phyloP scores from a whole-genome alignment of 2,113 vertebrate genomes.

The Aspiorhynchus laticeps region DNA sequence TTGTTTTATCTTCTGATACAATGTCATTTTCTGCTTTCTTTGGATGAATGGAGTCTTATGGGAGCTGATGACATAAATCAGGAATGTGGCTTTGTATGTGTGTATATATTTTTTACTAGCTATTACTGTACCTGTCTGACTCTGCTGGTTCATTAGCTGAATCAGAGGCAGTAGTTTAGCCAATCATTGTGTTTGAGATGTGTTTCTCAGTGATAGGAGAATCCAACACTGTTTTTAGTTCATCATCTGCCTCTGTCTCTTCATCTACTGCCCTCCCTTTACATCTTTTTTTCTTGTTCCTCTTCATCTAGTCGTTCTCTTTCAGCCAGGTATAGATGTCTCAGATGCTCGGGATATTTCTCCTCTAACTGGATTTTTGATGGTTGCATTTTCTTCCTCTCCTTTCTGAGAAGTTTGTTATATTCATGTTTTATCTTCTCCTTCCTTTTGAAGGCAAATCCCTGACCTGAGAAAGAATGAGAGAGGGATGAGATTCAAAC shows the following conservation, averaged over 20 bases:
- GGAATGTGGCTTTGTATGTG: neutral
- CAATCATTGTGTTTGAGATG: constrained; percentile 15
- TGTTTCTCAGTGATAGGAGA: neutral
- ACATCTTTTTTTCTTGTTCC: constrained; percentile 66
- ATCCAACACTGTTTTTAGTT: neutral
- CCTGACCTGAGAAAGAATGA: constrained; percentile 76
- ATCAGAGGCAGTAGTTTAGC: neutral
- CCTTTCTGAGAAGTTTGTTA: constrained; percentile 82
- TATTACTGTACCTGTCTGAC: neutral
- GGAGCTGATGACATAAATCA: constrained; percentile 24
- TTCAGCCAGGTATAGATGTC: constrained; percentile 82
- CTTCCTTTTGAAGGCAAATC: constrained; percentile 90
- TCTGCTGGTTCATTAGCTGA: constrained; percentile 18
- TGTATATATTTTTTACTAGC: neutral
- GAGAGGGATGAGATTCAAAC: neutral
- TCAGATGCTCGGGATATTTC: constrained; percentile 90
- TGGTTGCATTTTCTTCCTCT: constrained; percentile 53
- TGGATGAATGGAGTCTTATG: constrained; percentile 69
- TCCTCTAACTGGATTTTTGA: constrained; percentile 71
- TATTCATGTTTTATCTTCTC: constrained; percentile 85
- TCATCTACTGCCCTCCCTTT: constrained; percentile 53
- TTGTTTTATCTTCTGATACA: constrained; percentile 89
- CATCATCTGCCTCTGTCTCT: constrained; percentile 42
- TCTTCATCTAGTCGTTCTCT: constrained; percentile 77
- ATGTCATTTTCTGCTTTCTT: constrained; percentile 76